Base-by-base conservation (phyloP, 2,113 vertebrate genomes). In the Dromas ardeola region DNA sequence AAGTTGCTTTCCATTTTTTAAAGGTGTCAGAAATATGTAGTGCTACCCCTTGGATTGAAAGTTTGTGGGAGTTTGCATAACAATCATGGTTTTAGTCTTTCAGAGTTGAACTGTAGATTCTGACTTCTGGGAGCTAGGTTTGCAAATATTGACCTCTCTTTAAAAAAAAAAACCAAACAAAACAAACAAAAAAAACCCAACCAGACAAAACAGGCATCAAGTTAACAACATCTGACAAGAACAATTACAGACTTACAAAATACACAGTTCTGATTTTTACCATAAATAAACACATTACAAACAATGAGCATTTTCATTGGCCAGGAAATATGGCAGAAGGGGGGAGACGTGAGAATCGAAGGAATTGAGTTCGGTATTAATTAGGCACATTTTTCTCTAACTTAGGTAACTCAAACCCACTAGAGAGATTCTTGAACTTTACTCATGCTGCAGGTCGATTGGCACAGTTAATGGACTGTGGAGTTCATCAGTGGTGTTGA, bases 201-300 rank as follows among this genome's bases (percentile, higher is more conserved):
- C 78, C 73, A 89, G 84, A 95, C 90, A 85, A 91, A 97, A 97
- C 95, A 96, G 93, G 95, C 96, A 97, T 95, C 79, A 80, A 96
- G 98, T 97, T 95, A 97, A 93, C 85, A 92, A 97, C 93, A 96
- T 94, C 96, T 94, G 82, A 91, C 92, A 67, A 77, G 86, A 96
- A 97, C 92, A 92, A 94, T 96, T 97, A 95, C 93, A 97, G 93
- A 97, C 94, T 96, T 96, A 97, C 74, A 93, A 96, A 97, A 95
- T 95, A 88, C 93, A 81, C 88, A 76, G 93, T 87, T 93, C 86
- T 95, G 19, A 67, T 70, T 90, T 93, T 95, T 92, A 95, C 90
- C 95, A 97, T 96, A 97, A 97, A 97, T 97, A 98, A 98, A 98
- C 95, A 97, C 92, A 69, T 98, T 96, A 97, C 97, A 95, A 95